phyloP scores from a whole-genome alignment of 2,797 vertebrate species.

The Sphenopsis melanotis region DNA sequence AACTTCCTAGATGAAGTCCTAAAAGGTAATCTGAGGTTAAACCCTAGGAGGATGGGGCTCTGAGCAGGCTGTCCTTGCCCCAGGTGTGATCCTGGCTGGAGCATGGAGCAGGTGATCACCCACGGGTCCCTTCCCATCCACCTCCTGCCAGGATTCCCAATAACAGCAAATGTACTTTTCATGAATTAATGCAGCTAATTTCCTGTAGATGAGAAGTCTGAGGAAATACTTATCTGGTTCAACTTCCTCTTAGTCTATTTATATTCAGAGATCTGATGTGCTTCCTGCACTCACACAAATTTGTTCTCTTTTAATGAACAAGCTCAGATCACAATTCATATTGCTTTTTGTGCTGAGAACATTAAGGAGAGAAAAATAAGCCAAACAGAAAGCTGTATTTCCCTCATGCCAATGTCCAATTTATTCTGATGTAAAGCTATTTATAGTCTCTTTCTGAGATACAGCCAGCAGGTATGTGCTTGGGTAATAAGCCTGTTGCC shows the following conservation, averaged over 20 bases:
- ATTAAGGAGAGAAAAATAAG: background rate
- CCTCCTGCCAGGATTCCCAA: background rate
- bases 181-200: constrained; percentile 24
- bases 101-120: background rate
- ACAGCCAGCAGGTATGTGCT: constrained; percentile 7
- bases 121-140: background rate
- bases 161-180: background rate
- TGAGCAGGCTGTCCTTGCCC: background rate
- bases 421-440: background rate
- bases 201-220: constrained; percentile 11
- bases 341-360: background rate
- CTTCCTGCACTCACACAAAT: background rate
- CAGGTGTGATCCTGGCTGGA: background rate
- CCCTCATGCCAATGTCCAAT: background rate
- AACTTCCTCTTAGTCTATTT: constrained; percentile 37
- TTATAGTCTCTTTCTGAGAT: background rate
- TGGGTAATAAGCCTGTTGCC: background rate
- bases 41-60: fast-evolving
- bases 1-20: background rate
- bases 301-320: constrained; percentile 3
- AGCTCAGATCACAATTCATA: background rate
- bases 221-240: constrained; percentile 34
- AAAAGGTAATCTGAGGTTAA: background rate
- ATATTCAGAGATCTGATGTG: constrained; percentile 5
- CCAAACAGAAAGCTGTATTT: background rate